Conservation (phyloP, 2,113 vertebrate species). For the Campylomormyrus tamandua region DNA sequence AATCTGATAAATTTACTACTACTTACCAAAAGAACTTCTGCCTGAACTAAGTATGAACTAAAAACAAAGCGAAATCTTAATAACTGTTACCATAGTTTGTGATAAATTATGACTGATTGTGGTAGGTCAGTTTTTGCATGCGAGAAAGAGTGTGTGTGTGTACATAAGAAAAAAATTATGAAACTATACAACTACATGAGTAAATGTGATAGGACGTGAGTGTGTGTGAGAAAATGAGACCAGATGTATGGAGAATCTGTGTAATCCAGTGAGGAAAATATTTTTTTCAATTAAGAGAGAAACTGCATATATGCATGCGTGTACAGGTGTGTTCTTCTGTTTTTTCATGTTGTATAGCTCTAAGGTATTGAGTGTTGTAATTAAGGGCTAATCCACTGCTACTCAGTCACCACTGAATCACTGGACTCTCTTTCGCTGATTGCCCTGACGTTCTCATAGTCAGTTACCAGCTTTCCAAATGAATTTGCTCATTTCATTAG, state of each 20-base stretch:
- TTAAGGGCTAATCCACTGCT: neutral
- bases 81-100: neutral
- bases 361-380: neutral
- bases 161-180: neutral
- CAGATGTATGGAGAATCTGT: neutral
- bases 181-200: no score
- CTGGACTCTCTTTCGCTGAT: neutral
- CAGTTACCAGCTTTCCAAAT: neutral
- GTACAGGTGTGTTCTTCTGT: neutral
- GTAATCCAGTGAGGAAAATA: neutral
- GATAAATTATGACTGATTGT: neutral
- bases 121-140: neutral
- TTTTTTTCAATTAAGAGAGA: neutral
- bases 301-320: neutral
- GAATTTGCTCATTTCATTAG: neutral
- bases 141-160: neutral
- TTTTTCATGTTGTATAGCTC: neutral
- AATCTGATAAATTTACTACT: no score
- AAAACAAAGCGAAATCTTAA: neutral
- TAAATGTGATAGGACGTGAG: neutral
- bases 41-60: no score
- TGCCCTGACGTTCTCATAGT: neutral
- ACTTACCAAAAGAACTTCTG: no score
- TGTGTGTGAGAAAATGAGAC: neutral
- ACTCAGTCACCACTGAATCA: neutral